Percentiles rank a stretch among this genome's conserved stretches.
These are phyloP conservation scores for Drosophila erecta DNA, from an alignment of 1,140 invertebrate genomes.

Conservation along the genomic window DNA sequence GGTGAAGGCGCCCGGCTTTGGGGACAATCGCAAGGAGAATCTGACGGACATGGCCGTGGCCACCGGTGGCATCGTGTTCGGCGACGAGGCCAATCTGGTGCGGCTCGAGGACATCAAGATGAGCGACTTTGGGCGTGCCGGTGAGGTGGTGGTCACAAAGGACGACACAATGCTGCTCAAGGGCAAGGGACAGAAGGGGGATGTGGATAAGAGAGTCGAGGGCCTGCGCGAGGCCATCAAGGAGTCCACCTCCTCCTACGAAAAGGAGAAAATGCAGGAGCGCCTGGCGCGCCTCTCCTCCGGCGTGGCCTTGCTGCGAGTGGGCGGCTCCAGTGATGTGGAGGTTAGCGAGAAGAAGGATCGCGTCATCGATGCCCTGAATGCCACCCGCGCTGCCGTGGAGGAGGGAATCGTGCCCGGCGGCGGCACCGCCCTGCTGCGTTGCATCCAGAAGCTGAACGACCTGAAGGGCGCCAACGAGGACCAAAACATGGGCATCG, in stretches of 20 bases:
- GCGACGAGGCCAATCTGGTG: slow-evolving; percentile 98
- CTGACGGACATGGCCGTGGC: slow-evolving; percentile 98
- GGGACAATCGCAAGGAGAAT: slow-evolving; percentile 98
- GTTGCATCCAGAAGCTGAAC: slow-evolving; percentile 92
- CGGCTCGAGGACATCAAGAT: slow-evolving; percentile 97
- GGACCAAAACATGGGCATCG: slow-evolving; percentile 93
- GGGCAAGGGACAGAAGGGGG: slow-evolving; percentile 92
- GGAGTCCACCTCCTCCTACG: slow-evolving; percentile 97
- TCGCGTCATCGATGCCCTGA: slow-evolving; percentile 98
- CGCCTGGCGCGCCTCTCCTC: slow-evolving; percentile 96
- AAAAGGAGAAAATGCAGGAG: slow-evolving; percentile 99
- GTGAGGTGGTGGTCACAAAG: slow-evolving; percentile 98
- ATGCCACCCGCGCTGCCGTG: slow-evolving; percentile 98
- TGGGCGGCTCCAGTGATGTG: slow-evolving; percentile 98
- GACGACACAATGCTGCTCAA: slow-evolving; percentile 98
- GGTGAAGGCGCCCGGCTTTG: slow-evolving; percentile 99
- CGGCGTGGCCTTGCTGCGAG: slow-evolving; percentile 97
- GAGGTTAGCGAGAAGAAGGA: slow-evolving; percentile 99
- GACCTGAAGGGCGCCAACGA: slow-evolving; percentile 90
- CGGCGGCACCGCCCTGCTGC: slow-evolving; percentile 96
- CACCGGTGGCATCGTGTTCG: slow-evolving; percentile 98
- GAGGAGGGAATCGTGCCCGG: slow-evolving; percentile 99
- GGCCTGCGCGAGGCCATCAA: slow-evolving; percentile 97
- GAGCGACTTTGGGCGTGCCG: slow-evolving; percentile 95
- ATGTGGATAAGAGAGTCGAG: slow-evolving; percentile 94